These are phyloP conservation scores for Chromobotia macracanthus DNA, from an alignment of 2,797 vertebrate genomes.

Conservation along the genomic window DNA sequence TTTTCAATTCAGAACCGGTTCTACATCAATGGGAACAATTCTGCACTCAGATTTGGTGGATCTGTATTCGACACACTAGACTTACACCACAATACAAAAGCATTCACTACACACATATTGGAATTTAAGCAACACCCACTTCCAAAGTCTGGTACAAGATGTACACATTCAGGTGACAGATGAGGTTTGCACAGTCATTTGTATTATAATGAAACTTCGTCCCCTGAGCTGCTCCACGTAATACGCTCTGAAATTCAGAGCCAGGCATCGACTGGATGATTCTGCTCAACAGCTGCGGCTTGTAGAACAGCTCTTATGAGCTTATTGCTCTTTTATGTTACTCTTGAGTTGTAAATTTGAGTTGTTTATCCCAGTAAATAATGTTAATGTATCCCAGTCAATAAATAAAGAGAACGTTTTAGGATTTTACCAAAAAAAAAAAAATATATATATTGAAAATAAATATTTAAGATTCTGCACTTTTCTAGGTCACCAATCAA, in stretches of 20 bases:
- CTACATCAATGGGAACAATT: neutral
- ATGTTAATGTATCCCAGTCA: too few species aligned
- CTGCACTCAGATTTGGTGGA: neutral
- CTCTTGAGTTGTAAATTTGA: constrained; percentile 36
- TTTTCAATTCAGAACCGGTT: constrained; percentile 53
- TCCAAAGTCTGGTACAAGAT: constrained; percentile 4
- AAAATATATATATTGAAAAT: too few species aligned
- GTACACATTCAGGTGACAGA: neutral
- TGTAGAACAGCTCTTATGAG: constrained; percentile 48
- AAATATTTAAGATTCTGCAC: too few species aligned
- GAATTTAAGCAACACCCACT: constrained; percentile 7
- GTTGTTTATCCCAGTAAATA: too few species aligned
- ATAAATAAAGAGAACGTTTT: too few species aligned
- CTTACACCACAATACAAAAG: neutral
- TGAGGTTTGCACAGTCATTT: neutral
- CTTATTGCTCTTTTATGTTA: constrained; percentile 60
- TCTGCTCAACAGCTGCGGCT: constrained; percentile 46
- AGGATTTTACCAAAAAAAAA: too few species aligned
- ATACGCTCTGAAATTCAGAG: neutral
- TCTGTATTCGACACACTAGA: neutral
- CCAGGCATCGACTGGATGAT: neutral
- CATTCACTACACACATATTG: neutral
- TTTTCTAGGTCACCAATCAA: too few species aligned
- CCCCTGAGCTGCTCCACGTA: neutral
- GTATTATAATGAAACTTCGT: neutral